These are phyloP conservation scores for Erpetoichthys calabaricus DNA, from an alignment of 2,797 vertebrate genomes.

Conservation along the genomic window DNA sequence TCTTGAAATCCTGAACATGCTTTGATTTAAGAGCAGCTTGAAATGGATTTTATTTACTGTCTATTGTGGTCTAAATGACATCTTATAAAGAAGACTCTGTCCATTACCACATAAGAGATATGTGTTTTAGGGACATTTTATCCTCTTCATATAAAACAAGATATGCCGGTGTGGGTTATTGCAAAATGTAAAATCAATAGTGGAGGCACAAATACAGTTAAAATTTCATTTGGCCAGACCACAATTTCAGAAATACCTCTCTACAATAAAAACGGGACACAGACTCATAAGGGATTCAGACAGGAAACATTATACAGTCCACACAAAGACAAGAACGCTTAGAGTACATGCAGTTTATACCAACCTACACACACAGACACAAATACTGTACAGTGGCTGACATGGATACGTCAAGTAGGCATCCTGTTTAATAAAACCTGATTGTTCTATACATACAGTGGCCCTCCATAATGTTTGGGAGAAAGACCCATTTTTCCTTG, in stretches of 20 bases:
- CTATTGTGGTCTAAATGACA: constrained; percentile 72
- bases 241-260: constrained; percentile 38
- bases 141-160: constrained; percentile 65
- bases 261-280: constrained; percentile 15
- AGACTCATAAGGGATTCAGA: constrained; percentile 10
- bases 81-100: constrained; percentile 72
- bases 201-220: constrained; percentile 55
- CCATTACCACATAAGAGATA: constrained; percentile 62
- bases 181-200: constrained; percentile 75
- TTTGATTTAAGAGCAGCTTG: constrained; percentile 84
- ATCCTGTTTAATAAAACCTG: too few relatives aligned
- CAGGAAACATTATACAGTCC: not conserved
- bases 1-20: constrained; percentile 78
- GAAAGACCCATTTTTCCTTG: too few relatives aligned
- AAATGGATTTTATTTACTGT: constrained; percentile 91
- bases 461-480: too few relatives aligned
- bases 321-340: too few relatives aligned
- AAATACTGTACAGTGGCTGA: too few relatives aligned
- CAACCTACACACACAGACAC: too few relatives aligned
- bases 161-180: constrained; percentile 53
- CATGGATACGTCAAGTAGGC: too few relatives aligned
- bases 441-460: too few relatives aligned
- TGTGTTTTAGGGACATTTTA: constrained; percentile 63
- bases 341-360: too few relatives aligned
- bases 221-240: constrained; percentile 60